A percentile compares a stretch with the other conserved stretches of the same genome.
Evolutionary conservation across 2,113 vertebrate species (phyloP).

Genomic region (Sorex araneus): DNA sequence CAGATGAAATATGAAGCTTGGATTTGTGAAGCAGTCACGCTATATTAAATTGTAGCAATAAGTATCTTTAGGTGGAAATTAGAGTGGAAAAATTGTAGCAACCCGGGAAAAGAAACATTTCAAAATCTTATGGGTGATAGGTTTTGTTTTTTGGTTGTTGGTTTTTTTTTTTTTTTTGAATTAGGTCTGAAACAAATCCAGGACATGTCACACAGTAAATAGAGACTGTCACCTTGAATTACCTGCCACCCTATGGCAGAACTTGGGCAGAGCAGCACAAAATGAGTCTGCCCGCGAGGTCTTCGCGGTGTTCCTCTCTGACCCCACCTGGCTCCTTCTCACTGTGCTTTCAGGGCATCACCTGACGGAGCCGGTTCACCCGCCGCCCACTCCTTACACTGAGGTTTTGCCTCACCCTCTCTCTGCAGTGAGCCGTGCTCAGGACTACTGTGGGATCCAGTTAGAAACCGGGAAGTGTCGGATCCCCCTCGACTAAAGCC

Average conservation of each 20-base stretch:
- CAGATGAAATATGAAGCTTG: neutral
- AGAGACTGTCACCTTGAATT: neutral
- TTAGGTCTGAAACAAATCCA: conserved; percentile 18
- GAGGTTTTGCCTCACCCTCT: conserved; percentile 43
- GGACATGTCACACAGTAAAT: neutral
- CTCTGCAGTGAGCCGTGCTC: neutral
- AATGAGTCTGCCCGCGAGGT: conserved; percentile 31
- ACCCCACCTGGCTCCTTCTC: neutral
- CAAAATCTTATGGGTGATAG: neutral
- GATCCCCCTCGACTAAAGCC: neutral
- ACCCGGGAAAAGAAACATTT: conserved; percentile 52
- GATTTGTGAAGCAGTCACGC: neutral
- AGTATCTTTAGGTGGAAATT: conserved; percentile 48
- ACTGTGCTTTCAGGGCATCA: neutral
- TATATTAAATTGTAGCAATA: neutral
- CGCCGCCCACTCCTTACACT: neutral
- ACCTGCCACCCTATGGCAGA: neutral
- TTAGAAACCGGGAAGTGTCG: conserved; percentile 3
- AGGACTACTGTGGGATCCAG: neutral
- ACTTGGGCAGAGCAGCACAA: neutral
- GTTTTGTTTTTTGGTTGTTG: conserved; percentile 28
- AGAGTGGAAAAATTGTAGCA: conserved; percentile 64
- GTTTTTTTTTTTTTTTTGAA: conserved; percentile 47
- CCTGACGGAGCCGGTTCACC: neutral
- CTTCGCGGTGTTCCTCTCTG: neutral